Base-by-base conservation (phyloP, 2,888 invertebrate species). In the Lagria hirta region DNA sequence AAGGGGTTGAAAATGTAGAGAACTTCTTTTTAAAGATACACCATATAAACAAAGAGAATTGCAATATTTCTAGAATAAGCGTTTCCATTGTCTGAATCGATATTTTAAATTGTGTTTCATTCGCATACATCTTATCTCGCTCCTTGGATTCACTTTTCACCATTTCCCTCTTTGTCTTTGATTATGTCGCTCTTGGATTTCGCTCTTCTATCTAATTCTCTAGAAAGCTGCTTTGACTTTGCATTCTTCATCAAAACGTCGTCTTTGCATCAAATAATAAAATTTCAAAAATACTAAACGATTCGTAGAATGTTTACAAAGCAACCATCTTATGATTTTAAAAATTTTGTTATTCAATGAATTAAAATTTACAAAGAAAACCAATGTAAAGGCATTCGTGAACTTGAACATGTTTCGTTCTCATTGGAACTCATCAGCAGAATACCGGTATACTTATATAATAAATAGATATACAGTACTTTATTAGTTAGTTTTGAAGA, bases 171-270 rank as follows among this genome's bases (percentile, higher is more conserved):
- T 32, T 28, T 46, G 35, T 34, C 23, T 17, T 43, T 48, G 49
- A 48, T 51, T 49, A 49, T 48, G 32, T 44, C 45, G 44, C 41
- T 49, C 51, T 49, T 48, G 53, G 50, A 51, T 51, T 51, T 43
- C 34, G 38, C n/a, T n/a, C n/a, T 46, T 51, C 51, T 45, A 52
- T 54, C 51, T 52, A 54, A 54, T 54, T 49, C 52, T 41, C 46
- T 34, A 50, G 48, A 53, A 51, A 53, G 48, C 51, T 38, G 40
- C 51, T 51, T 45, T 50, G 44, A 47, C 46, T 48, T 37, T 43
- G 38, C 51, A 46, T 43, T 46, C 50, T 53, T 48, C 48, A 51
- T 51, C 51, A 51, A 51, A 51, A 51, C 29, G 48, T 51, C 48
- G 48, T 51, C 48, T 36, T 24, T 15, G 35, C 46, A 44, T 47